Evolutionary conservation across 2,888 invertebrate genomes (phyloP), one percentile per base, ranked within the genome.

Genomic region (Drosophila ezoana): DNA sequence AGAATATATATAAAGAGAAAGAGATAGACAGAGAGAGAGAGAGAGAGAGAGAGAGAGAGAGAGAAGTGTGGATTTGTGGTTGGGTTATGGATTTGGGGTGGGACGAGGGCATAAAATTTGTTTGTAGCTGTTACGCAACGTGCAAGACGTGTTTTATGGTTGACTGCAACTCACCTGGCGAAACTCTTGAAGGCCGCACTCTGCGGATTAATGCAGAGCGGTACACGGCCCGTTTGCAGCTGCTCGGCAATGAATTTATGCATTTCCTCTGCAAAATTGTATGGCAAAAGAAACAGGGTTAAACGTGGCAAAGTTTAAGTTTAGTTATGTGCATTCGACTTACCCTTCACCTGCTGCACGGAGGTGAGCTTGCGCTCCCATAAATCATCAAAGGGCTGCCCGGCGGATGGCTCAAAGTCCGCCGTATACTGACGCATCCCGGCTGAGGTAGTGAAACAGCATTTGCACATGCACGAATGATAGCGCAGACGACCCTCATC

Each of bases 121-220:
- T 35, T 43, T 48, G 35, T 49, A 49, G 35, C 20, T 51, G 37
- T 35, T 51, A 44, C 35, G 48, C 68, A 69, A 69, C 67, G 67
- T 67, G 67, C 67, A 45, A 52, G 8, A 28, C 48, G 41, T 51
- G 41, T 38, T 51, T 20, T 45, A 51, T 49, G 44, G 37, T 32
- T 41, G 44, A 35, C 37, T 37, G 57, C 37, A 35, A 89, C 96
- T 97, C 97, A 99, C 99, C 98, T 99, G 95, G 98, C 98, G 95
- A 99, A 99, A 95, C 98, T 99, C 95, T 99, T 99, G 95, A 99
- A 99, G 93, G 99, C 98, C 93, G 99, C 98, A 92, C 99, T 99
- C 94, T 98, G 98, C 90, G 99, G 99, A 94, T 99, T 99, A 94
- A 99, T 99, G 95, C 99, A 99, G 89, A 99, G 95, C 84, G 99